Conservation (phyloP, 2,113 vertebrate genomes). For the Scopus umbretta region DNA sequence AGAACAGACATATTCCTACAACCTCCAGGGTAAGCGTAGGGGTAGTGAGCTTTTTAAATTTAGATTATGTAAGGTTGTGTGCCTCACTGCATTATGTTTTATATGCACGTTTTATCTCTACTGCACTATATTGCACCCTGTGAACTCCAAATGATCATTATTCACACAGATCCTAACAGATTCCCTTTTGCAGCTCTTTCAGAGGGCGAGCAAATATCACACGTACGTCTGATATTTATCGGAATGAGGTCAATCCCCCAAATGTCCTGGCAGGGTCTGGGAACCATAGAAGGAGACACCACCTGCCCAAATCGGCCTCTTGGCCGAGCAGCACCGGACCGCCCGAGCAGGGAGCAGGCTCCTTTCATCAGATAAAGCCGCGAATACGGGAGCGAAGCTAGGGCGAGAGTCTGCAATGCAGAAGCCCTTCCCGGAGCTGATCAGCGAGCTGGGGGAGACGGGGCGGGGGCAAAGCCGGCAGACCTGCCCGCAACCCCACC, state of each 20-base stretch:
- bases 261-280: not conserved
- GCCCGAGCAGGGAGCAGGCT: not conserved
- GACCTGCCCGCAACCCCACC: not conserved
- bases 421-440: conserved; percentile 28
- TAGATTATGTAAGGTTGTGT: conserved; percentile 50
- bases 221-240: not conserved
- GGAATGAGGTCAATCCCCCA: not conserved
- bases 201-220: not conserved
- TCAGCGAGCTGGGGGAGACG: not conserved
- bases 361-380: not conserved
- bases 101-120: not conserved
- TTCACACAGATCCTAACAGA: not conserved
- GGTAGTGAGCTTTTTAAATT: conserved; percentile 19
- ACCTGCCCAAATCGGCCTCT: not conserved
- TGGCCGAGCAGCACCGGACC: not conserved
- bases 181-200: not conserved
- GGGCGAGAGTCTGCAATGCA: conserved; percentile 58
- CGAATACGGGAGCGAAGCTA: not conserved
- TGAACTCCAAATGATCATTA: not conserved
- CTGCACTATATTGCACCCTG: not conserved
- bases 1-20: not conserved
- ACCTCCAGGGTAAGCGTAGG: not conserved
- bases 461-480: not conserved
- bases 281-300: not conserved
- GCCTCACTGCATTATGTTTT: conserved; percentile 27